Percentiles rank a stretch among this genome's conserved stretches.
These are phyloP conservation scores for Furcifer pardalis DNA, from an alignment of 2,797 vertebrate genomes.

Conservation along the genomic window DNA sequence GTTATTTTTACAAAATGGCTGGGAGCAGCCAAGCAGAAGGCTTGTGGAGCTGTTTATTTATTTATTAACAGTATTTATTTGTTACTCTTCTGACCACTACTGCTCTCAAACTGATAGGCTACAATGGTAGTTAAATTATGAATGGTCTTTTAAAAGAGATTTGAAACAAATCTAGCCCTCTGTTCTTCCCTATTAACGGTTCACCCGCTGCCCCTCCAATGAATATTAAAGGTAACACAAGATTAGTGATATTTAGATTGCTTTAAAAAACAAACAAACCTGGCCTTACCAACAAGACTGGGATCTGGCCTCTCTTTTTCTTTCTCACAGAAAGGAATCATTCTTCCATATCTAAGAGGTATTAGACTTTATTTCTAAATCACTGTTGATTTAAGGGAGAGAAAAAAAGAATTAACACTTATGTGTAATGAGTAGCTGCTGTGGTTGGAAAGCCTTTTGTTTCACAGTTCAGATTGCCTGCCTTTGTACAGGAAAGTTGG, in stretches of 20 bases:
- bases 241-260: not conserved
- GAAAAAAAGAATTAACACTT: not conserved
- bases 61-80: too few species aligned
- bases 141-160: too few species aligned
- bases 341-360: not conserved
- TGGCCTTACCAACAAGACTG: not conserved
- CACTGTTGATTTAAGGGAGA: accelerated
- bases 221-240: not conserved
- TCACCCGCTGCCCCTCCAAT: not conserved
- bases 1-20: too few species aligned
- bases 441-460: accelerated
- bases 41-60: not conserved
- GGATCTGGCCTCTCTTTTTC: not conserved
- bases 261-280: not conserved
- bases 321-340: not conserved
- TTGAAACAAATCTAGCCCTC: not conserved
- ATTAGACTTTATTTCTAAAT: not conserved
- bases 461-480: not conserved
- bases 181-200: not conserved
- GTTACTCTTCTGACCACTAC: too few species aligned
- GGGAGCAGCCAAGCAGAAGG: not conserved
- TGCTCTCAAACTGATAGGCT: too few species aligned
- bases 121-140: too few species aligned
- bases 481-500: not conserved
- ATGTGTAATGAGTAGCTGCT: accelerated